A percentile compares a stretch with the other conserved stretches of the same genome.
These are phyloP conservation scores for Heliangelus exortis DNA, from an alignment of 2,797 vertebrate species.

Conservation along the genomic window DNA sequence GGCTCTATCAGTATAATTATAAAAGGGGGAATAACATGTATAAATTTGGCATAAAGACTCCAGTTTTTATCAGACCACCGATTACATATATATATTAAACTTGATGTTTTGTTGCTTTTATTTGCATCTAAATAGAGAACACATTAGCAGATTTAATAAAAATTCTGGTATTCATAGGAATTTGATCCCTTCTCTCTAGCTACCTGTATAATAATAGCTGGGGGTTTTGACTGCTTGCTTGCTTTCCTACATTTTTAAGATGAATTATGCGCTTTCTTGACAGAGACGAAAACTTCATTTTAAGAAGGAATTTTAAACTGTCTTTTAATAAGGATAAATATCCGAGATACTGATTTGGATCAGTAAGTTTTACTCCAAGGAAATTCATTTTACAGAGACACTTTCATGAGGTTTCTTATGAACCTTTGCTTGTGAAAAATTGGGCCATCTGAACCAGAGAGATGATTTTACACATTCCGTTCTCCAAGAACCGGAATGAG, in stretches of 20 bases:
- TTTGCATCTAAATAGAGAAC: neutral
- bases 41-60: neutral
- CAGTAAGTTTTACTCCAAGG: neutral
- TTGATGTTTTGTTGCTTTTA: slow-evolving; percentile 11
- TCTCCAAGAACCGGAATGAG: neutral
- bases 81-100: slow-evolving; percentile 9
- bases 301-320: neutral
- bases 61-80: neutral
- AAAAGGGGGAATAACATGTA: neutral
- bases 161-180: neutral
- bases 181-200: neutral
- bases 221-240: accelerated
- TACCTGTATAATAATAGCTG: neutral
- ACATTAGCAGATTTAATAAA: slow-evolving; percentile 1
- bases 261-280: neutral
- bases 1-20: neutral
- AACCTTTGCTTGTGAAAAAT: neutral
- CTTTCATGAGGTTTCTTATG: neutral
- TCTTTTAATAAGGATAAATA: neutral
- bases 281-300: neutral
- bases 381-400: neutral
- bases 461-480: neutral
- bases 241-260: neutral
- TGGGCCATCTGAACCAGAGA: neutral
- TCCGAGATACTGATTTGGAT: neutral